phyloP scores from a whole-genome alignment of 2,797 vertebrate genomes.

The Amblyraja radiata region DNA sequence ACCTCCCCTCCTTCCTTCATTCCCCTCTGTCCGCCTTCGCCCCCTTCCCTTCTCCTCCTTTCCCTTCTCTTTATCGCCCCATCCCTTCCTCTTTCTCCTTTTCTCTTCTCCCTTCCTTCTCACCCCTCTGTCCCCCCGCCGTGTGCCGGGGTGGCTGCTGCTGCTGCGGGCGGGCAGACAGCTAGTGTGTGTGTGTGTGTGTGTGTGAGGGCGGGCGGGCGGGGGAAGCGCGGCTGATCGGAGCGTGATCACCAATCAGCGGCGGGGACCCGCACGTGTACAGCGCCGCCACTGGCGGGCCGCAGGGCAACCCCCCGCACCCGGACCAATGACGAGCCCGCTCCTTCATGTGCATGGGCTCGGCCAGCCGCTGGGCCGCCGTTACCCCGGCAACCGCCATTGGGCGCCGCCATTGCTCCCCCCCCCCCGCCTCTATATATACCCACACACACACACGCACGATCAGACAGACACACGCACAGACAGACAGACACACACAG shows the following conservation, averaged over 20 bases:
- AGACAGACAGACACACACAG: no score
- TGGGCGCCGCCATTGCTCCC: neutral
- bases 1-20: neutral
- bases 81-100: neutral
- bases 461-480: no score
- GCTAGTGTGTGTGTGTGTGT: no score
- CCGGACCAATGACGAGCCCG: constrained; percentile 49
- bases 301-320: neutral
- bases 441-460: no score
- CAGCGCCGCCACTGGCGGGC: constrained; percentile 48
- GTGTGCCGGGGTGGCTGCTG: no score
- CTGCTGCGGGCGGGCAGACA: no score
- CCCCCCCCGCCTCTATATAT: neutral
- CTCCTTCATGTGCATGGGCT: constrained; percentile 55
- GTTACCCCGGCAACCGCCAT: neutral
- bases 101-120: no score
- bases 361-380: constrained; percentile 39
- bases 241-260: constrained; percentile 33
- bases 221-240: constrained; percentile 33
- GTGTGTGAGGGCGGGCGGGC: no score
- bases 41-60: no score
- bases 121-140: no score
- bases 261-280: constrained; percentile 47
- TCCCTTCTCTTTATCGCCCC: no score
- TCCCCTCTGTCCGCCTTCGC: no score